Conservation (phyloP, 1,140 invertebrate genomes). For the Anthonomus grandis region DNA sequence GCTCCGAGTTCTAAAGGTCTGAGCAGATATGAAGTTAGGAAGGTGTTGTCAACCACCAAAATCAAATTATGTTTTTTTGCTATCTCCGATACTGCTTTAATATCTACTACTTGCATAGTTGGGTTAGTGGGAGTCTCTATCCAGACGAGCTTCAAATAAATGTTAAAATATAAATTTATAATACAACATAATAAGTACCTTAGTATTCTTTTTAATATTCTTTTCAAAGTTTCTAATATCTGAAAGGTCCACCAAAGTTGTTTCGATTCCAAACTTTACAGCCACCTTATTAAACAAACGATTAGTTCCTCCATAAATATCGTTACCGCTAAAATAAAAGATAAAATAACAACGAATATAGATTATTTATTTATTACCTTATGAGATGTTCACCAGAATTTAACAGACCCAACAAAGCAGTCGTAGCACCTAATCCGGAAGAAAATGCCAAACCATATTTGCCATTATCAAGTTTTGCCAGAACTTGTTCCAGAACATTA, state of each 20-base stretch:
- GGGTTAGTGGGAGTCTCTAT: constrained; percentile 99
- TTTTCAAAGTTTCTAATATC: constrained; percentile 64
- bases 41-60: constrained; percentile 95
- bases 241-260: constrained; percentile 80
- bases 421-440: constrained; percentile 86
- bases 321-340: constrained; percentile 67
- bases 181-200: constrained; percentile 55
- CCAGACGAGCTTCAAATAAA: constrained; percentile 64
- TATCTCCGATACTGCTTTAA: constrained; percentile 68
- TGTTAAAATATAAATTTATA: not conserved
- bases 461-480: constrained; percentile 87
- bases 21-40: constrained; percentile 94
- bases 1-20: constrained; percentile 86
- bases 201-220: constrained; percentile 79
- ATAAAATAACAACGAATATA: not conserved
- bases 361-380: not conserved
- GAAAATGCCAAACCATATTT: constrained; percentile 85
- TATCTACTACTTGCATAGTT: constrained; percentile 86
- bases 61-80: constrained; percentile 64
- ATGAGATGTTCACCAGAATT: constrained; percentile 87
- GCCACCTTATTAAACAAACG: constrained; percentile 62
- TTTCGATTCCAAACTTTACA: constrained; percentile 65
- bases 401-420: constrained; percentile 71
- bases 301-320: constrained; percentile 94
- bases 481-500: constrained; percentile 80